A percentile compares a stretch with the other conserved stretches of the same genome.
These are phyloP conservation scores for Ameiurus melas DNA, from an alignment of 2,113 vertebrate genomes.

Conservation along the genomic window DNA sequence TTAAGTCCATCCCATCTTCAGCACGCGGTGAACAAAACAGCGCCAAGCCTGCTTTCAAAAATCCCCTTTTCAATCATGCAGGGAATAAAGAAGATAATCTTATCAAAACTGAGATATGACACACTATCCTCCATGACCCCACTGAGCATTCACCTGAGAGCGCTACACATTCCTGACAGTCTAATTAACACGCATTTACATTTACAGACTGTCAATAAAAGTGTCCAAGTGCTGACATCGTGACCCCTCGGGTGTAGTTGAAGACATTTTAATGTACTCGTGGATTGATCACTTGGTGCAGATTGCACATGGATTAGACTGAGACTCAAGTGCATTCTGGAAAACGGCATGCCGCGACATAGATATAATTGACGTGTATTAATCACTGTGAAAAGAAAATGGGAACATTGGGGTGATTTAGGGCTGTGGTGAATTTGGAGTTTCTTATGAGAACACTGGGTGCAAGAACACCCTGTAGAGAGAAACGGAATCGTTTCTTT, in stretches of 20 bases:
- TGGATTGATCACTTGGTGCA: neutral
- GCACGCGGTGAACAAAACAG: neutral
- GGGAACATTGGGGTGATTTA: neutral
- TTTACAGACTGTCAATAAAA: neutral
- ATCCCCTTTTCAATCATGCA: neutral
- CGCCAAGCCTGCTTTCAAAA: neutral
- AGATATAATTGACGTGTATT: neutral
- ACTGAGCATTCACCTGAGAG: neutral
- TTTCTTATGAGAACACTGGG: neutral
- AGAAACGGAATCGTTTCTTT: neutral
- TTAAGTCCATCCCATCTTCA: neutral
- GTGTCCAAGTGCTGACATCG: neutral
- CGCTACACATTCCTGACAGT: neutral
- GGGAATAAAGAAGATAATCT: slow-evolving; percentile 10
- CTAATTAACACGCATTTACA: slow-evolving; percentile 5
- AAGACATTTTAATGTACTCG: neutral
- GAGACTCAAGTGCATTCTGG: neutral
- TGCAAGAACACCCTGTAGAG: neutral
- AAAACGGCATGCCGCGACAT: neutral
- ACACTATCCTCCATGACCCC: neutral
- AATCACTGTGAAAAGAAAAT: neutral
- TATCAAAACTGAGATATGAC: neutral
- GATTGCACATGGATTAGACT: slow-evolving; percentile 5
- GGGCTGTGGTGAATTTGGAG: neutral
- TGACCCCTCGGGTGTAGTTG: neutral